Evolutionary conservation across 2,113 vertebrate genomes (phyloP).

Genomic region (Laticauda laticaudata): DNA sequence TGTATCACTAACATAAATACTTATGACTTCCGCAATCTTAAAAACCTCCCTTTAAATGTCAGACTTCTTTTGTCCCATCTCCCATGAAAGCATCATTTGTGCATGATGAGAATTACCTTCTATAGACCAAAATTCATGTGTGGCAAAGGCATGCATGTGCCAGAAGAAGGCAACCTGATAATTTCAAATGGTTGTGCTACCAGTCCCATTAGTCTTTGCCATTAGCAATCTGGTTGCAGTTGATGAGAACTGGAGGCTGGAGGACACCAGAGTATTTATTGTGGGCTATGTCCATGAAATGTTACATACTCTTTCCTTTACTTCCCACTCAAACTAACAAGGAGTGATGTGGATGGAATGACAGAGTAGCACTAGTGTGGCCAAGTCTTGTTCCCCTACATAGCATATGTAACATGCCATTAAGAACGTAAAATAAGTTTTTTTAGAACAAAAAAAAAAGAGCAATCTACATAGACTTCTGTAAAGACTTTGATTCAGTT

Average conservation of each 20-base stretch:
- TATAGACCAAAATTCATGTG: neutral
- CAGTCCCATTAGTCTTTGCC: neutral
- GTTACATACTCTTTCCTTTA: neutral
- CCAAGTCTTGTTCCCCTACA: neutral
- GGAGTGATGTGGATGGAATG: no score
- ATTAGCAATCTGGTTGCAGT: neutral
- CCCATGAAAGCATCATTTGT: neutral
- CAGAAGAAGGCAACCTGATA: neutral
- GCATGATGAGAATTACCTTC: neutral
- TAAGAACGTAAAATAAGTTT: neutral
- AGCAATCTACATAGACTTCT: no score
- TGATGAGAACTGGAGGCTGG: neutral
- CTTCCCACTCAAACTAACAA: no score
- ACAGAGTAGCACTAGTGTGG: neutral
- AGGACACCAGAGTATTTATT: neutral
- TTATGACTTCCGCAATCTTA: neutral
- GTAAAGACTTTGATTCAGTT: no score
- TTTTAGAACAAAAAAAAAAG: neutral
- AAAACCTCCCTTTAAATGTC: neutral
- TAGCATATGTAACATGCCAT: neutral
- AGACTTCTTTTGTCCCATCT: neutral
- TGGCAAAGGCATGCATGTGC: neutral
- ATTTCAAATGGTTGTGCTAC: neutral
- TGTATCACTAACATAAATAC: neutral
- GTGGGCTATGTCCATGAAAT: neutral